A percentile compares a stretch with the other conserved stretches of the same genome.
phyloP scores from a whole-genome alignment of 1,140 invertebrate species.

The Trichonephila clavata region DNA sequence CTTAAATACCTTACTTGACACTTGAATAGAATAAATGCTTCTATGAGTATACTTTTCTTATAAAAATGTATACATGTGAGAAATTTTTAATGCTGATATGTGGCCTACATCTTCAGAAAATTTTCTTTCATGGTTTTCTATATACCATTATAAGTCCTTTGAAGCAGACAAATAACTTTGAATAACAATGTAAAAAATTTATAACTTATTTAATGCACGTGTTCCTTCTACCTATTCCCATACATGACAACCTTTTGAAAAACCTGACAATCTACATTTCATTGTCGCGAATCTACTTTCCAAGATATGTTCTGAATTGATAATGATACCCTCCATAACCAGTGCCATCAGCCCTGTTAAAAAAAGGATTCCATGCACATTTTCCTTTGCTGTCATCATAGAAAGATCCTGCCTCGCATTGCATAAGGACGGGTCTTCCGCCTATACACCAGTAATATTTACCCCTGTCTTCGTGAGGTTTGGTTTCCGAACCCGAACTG shows the following conservation, averaged over 20 bases:
- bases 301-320: constrained; percentile 64
- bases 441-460: constrained; percentile 80
- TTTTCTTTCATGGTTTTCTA: too few species aligned
- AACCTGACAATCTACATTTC: neutral
- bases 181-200: neutral
- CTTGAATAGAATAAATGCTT: too few species aligned
- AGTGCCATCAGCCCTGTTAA: constrained; percentile 3
- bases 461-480: constrained; percentile 77
- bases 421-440: constrained; percentile 78
- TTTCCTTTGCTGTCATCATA: constrained; percentile 77
- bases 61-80: too few species aligned
- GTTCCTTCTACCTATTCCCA: neutral
- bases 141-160: too few species aligned
- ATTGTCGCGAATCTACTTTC: neutral
- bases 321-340: constrained; percentile 58
- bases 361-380: constrained; percentile 76
- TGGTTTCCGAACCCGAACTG: neutral
- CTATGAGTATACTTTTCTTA: too few species aligned
- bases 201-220: neutral
- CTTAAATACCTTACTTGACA: too few species aligned
- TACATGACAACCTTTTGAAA: neutral
- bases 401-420: constrained; percentile 78
- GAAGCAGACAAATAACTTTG: neutral
- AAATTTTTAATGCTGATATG: too few species aligned
- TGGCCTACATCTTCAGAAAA: too few species aligned